These are phyloP conservation scores for Hylaea fasciaria DNA, from an alignment of 2,888 invertebrate species.

Conservation along the genomic window DNA sequence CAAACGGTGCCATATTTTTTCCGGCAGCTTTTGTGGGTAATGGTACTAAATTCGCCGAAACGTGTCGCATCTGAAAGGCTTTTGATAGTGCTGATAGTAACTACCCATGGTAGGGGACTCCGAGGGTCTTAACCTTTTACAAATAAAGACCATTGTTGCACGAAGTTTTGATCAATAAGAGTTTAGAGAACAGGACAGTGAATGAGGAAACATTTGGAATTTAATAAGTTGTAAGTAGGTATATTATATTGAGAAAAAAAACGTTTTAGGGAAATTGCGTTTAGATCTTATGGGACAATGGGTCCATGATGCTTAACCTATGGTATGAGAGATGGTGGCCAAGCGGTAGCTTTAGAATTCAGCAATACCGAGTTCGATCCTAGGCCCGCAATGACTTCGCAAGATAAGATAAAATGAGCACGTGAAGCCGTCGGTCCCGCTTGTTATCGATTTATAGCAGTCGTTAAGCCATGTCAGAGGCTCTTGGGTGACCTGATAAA, in stretches of 20 bases:
- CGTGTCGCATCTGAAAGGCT: conserved; percentile 61
- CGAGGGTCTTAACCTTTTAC: conserved; percentile 4
- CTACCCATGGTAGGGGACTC: conserved; percentile 1
- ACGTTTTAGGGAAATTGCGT: not conserved
- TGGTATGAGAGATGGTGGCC: too few species aligned
- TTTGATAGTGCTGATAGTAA: conserved; percentile 55
- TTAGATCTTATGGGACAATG: not conserved
- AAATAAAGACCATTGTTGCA: conserved; percentile 15
- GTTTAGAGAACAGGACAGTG: not conserved
- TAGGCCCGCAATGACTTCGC: too few species aligned
- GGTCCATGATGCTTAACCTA: too few species aligned
- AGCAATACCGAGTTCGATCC: too few species aligned
- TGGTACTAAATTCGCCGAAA: conserved; percentile 70
- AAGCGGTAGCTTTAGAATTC: too few species aligned
- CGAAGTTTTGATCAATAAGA: not conserved
- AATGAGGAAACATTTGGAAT: not conserved
- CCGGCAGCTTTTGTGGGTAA: conserved; percentile 73
- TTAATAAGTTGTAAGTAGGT: too few species aligned
- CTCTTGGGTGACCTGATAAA: too few species aligned
- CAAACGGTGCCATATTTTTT: conserved; percentile 80
- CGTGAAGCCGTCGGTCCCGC: too few species aligned
- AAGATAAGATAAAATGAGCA: too few species aligned
- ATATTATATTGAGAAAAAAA: not conserved
- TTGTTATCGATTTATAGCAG: too few species aligned
- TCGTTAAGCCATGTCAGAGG: too few species aligned